Conservation (phyloP, 1,140 invertebrate species). For the Varroa destructor region DNA sequence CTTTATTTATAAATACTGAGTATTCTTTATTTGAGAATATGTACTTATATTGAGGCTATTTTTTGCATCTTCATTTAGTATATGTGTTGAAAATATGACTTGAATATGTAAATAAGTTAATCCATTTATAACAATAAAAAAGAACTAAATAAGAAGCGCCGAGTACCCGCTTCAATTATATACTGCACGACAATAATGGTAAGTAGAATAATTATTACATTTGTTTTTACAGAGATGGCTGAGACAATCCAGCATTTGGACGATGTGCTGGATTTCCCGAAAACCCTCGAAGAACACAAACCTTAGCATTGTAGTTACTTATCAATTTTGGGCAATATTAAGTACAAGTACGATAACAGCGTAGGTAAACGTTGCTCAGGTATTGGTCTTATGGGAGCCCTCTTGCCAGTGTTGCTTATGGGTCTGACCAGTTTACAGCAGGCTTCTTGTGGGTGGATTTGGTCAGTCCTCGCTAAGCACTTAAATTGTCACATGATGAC, state of each 20-base stretch:
- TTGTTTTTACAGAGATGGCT: too few relatives aligned
- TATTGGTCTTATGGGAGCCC: slow-evolving; percentile 7
- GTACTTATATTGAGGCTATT: too few relatives aligned
- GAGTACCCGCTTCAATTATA: too few relatives aligned
- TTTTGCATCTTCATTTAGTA: too few relatives aligned
- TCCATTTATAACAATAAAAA: too few relatives aligned
- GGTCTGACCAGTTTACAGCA: slow-evolving; percentile 21
- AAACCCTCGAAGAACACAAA: neutral
- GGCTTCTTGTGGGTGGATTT: slow-evolving; percentile 3
- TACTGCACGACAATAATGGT: too few relatives aligned
- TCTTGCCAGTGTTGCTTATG: slow-evolving; percentile 13
- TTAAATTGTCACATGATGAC: neutral
- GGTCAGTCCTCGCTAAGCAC: neutral
- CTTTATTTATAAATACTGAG: too few relatives aligned
- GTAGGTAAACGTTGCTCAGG: slow-evolving; percentile 19
- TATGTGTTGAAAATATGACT: too few relatives aligned
- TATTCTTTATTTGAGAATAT: too few relatives aligned
- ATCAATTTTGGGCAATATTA: neutral
- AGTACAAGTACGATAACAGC: neutral
- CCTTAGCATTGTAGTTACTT: neutral
- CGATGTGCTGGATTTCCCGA: neutral
- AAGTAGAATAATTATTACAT: too few relatives aligned
- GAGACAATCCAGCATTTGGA: neutral
- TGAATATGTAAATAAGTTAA: too few relatives aligned
- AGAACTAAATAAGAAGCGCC: too few relatives aligned